phyloP scores from a whole-genome alignment of 2,797 vertebrate genomes.

The Adelosebastes latens region DNA sequence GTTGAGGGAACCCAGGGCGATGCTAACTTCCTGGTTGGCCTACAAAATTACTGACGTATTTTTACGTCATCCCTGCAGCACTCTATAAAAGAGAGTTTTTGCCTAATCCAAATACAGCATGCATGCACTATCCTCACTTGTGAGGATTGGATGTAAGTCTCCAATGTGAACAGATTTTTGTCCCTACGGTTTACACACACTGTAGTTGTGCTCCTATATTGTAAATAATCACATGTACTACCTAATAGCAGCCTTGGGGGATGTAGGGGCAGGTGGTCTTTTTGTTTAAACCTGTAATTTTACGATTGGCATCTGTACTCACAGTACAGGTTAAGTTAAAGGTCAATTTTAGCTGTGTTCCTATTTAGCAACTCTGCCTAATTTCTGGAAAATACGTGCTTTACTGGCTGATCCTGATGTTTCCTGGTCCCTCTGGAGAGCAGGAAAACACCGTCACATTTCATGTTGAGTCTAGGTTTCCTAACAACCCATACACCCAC shows the following conservation, averaged over 20 bases:
- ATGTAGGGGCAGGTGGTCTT: rapidly evolving
- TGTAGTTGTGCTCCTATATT: neutral
- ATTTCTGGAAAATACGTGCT: neutral
- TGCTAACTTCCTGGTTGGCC: too few species aligned
- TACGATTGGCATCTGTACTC: neutral
- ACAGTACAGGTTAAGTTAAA: neutral
- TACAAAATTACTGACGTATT: too few species aligned
- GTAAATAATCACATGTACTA: neutral
- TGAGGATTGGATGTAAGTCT: neutral
- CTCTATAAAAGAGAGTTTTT: too few species aligned
- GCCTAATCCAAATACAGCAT: neutral
- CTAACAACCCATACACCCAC: conserved; percentile 4
- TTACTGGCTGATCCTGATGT: neutral
- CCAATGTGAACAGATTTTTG: neutral
- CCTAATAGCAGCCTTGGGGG: neutral
- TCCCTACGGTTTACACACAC: neutral
- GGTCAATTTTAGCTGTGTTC: neutral
- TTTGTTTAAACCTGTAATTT: neutral
- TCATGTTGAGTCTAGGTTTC: conserved; percentile 18
- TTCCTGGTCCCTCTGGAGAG: neutral
- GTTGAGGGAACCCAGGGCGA: too few species aligned
- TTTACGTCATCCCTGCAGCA: too few species aligned
- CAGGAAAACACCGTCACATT: neutral
- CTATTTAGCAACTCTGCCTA: too few species aligned
- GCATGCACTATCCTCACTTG: neutral